Conservation (phyloP, 1,140 invertebrate genomes). For the Amphibalanus amphitrite region DNA sequence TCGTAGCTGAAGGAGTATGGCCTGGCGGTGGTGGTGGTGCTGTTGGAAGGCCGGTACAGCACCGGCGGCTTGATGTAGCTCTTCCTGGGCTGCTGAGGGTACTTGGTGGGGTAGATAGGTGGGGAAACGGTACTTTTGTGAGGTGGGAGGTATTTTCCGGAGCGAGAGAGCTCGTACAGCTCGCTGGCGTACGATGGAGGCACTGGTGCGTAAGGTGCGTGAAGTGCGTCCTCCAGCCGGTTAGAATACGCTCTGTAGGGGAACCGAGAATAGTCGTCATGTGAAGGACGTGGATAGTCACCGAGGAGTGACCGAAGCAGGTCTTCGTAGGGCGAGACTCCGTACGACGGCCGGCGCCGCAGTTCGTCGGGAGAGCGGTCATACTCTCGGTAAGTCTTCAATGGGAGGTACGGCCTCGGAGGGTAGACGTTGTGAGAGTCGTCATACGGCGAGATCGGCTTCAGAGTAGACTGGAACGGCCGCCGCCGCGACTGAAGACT, state of each 20-base stretch:
- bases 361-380: too few relatives aligned
- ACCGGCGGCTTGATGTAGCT: background rate
- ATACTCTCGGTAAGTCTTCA: background rate
- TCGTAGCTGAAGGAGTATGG: background rate
- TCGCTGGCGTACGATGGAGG: background rate
- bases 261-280: background rate
- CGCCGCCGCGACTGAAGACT: background rate
- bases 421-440: background rate
- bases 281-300: too few relatives aligned
- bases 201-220: background rate
- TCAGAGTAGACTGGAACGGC: background rate
- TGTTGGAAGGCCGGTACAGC: background rate
- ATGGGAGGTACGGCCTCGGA: background rate
- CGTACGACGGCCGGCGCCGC: too few relatives aligned
- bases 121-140: too few relatives aligned
- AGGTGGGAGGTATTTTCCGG: background rate
- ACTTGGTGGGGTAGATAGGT: background rate
- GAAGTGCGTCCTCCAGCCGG: background rate
- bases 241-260: background rate
- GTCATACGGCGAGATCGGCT: too few relatives aligned
- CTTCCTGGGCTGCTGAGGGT: background rate
- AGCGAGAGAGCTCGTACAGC: background rate
- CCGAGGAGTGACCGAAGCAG: too few relatives aligned
- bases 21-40: background rate
- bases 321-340: too few relatives aligned